These are phyloP conservation scores for Actinemys pallida DNA, from an alignment of 2,113 vertebrate genomes.

Conservation along the genomic window DNA sequence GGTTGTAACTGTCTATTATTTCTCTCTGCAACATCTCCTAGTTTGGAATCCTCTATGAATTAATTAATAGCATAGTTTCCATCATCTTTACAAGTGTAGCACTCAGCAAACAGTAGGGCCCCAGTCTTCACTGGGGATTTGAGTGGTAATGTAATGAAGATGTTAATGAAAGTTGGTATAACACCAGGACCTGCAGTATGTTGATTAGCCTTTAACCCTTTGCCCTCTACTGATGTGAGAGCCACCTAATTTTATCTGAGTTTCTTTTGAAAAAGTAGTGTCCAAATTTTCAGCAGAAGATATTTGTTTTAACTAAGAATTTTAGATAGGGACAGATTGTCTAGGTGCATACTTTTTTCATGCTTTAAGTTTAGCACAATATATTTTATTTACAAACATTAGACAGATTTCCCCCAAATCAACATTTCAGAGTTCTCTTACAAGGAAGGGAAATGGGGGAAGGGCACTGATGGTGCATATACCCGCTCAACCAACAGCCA, in stretches of 20 bases:
- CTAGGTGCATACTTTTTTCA: neutral
- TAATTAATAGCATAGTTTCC: neutral
- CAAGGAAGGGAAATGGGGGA: neutral
- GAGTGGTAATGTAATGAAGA: neutral
- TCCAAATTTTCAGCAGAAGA: neutral
- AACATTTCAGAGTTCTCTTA: constrained; percentile 7
- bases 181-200: neutral
- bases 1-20: neutral
- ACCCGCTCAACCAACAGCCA: neutral
- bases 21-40: constrained; percentile 50
- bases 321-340: neutral
- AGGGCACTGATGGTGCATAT: neutral
- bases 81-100: neutral
- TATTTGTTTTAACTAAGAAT: neutral
- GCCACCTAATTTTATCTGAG: neutral
- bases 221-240: neutral
- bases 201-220: neutral
- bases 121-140: neutral
- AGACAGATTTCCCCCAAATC: constrained; percentile 10
- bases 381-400: neutral
- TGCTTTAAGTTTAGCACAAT: neutral
- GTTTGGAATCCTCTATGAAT: constrained; percentile 40
- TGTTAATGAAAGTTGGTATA: neutral
- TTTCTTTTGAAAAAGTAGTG: neutral
- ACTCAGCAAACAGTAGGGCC: neutral